Conservation (phyloP, 2,113 vertebrate species). For the Mobula birostris region DNA sequence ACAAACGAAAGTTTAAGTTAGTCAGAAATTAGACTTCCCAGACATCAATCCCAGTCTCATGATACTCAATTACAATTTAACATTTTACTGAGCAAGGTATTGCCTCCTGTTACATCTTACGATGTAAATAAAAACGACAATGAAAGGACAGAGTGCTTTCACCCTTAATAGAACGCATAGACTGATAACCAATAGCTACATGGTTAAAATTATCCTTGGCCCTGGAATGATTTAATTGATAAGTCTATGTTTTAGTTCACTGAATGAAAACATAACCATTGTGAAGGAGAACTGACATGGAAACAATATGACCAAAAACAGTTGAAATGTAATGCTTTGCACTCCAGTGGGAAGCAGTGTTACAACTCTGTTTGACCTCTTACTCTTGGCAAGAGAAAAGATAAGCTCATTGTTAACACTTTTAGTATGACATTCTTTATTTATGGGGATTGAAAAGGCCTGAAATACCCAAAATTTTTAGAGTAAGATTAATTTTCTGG, state of each 20-base stretch:
- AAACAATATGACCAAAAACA: neutral
- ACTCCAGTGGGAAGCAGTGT: neutral
- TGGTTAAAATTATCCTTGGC: neutral
- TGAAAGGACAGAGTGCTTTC: neutral
- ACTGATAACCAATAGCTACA: neutral
- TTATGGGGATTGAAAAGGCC: neutral
- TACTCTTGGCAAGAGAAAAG: neutral
- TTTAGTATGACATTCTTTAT: neutral
- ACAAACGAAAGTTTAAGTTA: neutral
- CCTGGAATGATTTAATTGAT: constrained; percentile 13
- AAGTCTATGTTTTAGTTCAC: neutral
- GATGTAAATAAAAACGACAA: neutral
- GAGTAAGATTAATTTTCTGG: too few relatives aligned
- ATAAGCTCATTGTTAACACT: neutral
- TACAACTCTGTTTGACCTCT: neutral
- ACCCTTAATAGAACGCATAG: neutral
- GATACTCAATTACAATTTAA: neutral
- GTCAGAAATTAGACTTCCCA: neutral
- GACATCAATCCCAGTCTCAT: neutral
- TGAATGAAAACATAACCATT: neutral
- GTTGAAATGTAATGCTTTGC: neutral
- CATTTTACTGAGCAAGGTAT: neutral
- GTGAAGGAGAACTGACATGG: neutral
- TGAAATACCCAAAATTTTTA: neutral
- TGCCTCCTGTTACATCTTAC: too few relatives aligned